Base-by-base conservation (phyloP, 2,113 vertebrate species). In the Thomomys bottae region DNA sequence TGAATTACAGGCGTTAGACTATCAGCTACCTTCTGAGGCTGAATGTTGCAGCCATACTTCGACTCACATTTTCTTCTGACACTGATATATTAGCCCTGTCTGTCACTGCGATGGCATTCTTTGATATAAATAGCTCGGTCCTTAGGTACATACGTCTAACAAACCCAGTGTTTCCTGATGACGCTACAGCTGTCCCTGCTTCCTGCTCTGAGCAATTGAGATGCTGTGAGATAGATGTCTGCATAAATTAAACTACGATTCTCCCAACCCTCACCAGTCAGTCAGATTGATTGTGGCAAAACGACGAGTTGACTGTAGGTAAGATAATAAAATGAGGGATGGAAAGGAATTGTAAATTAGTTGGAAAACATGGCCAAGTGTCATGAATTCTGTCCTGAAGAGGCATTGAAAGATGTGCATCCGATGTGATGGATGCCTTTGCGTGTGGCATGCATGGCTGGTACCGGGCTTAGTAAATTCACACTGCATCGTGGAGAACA, bases 401-500 rank as follows among this genome's bases (percentile, higher is more conserved):
- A 78, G 82, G 57, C 81, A 90, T 87, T 75, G 86, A 66, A 95
- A 79, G 73, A 67, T 73, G 61, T 68, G 75, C 61, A 71, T 49
- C 0, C 23, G 21, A 49, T 81, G 71, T 87, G 84, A 93, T 88
- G 85, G 93, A 67, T 95, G 94, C 86, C 87, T 72, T 93, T 73
- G 8, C 57, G 61, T 61, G 89, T 93, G 90, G 87, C 64, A 21
- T 89, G 76, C 80, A 88, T 84, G 90, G 92, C 73, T 0, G 0
- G 77, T 66, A 63, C 30, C 40, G 66, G 92, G 79, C 96, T 95
- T 90, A 90, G 95, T 92, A 94, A 96, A 95, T 78, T 87, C 66
- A 42, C 57, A 84, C 93, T 93, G 92, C 87, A 72, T 95, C 94
- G 96, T 68, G 64, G 79, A 92, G 87, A 71, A 83, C 57, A 21